phyloP scores from a whole-genome alignment of 2,888 invertebrate genomes.

The Agonopterix subpropinquella region DNA sequence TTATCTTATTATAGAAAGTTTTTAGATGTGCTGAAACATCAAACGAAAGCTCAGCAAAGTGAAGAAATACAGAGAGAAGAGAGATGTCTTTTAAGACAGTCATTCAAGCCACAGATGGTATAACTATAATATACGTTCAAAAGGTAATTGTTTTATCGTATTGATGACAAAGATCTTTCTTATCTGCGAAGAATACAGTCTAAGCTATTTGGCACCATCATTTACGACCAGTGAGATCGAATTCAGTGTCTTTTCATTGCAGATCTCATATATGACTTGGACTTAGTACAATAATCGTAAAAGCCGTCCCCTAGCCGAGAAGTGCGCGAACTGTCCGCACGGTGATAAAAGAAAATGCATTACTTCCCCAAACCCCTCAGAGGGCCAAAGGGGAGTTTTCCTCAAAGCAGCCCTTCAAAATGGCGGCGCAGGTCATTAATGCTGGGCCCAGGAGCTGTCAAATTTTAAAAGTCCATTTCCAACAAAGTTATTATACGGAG shows the following conservation, averaged over 20 bases:
- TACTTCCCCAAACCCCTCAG: conserved; percentile 54
- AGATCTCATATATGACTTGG: conserved; percentile 45
- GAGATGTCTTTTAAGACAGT: too few species aligned
- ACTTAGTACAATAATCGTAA: conserved; percentile 69
- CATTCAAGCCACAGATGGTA: too few species aligned
- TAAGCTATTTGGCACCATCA: neutral
- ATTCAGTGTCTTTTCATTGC: conserved; percentile 43
- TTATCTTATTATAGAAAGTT: conserved; percentile 28
- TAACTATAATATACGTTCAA: too few species aligned
- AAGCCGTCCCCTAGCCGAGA: conserved; percentile 60
- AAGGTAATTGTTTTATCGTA: too few species aligned
- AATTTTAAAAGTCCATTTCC: conserved; percentile 61
- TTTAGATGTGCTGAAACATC: conserved; percentile 3
- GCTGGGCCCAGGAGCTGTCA: conserved; percentile 47
- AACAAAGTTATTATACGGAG: conserved; percentile 44
- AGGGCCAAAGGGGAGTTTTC: conserved; percentile 47
- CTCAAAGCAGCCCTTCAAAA: conserved; percentile 62
- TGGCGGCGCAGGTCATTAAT: conserved; percentile 62
- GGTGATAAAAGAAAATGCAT: conserved; percentile 73
- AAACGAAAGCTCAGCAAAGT: neutral
- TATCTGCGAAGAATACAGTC: too few species aligned
- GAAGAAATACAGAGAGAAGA: too few species aligned
- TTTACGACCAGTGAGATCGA: conserved; percentile 39
- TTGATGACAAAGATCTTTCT: too few species aligned
- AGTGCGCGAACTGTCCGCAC: conserved; percentile 64